Percentiles rank a stretch among this genome's conserved stretches.
Evolutionary conservation across 2,797 vertebrate species (phyloP).

Genomic region (Adrianichthys oophorus): DNA sequence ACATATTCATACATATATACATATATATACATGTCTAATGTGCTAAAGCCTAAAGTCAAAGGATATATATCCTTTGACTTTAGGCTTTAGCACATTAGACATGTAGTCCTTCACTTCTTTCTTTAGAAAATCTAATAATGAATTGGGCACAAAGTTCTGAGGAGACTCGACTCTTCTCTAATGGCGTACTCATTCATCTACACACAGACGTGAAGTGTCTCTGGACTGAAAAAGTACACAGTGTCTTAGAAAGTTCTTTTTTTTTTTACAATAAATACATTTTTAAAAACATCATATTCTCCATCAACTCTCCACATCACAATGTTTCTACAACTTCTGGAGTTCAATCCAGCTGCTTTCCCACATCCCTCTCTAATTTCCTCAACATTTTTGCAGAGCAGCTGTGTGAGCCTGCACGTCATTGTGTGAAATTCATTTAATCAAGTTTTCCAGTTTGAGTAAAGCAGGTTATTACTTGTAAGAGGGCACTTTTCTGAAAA

Average conservation of each 20-base stretch:
- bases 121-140: slow-evolving; percentile 19
- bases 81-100: slow-evolving; percentile 18
- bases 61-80: background rate
- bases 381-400: background rate
- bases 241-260: too few species aligned
- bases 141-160: slow-evolving; percentile 22
- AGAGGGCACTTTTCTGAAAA: too few species aligned
- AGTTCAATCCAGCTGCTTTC: background rate
- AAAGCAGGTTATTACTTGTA: too few species aligned
- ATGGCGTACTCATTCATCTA: slow-evolving; percentile 14
- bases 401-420: background rate
- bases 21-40: too few species aligned
- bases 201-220: background rate
- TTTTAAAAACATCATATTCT: background rate
- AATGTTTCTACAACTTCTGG: background rate
- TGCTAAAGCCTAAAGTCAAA: too few species aligned
- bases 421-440: background rate
- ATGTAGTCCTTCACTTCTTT: slow-evolving; percentile 10
- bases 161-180: slow-evolving; percentile 16
- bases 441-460: background rate
- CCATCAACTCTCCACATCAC: too few species aligned
- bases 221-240: slow-evolving; percentile 4
- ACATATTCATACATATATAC: slow-evolving; percentile 22
- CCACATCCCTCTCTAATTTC: background rate
- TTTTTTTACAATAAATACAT: background rate